Percentiles rank a stretch among this genome's conserved stretches.
Evolutionary conservation across 2,888 invertebrate genomes (phyloP).

Genomic region (Drosophila kokeensis): DNA sequence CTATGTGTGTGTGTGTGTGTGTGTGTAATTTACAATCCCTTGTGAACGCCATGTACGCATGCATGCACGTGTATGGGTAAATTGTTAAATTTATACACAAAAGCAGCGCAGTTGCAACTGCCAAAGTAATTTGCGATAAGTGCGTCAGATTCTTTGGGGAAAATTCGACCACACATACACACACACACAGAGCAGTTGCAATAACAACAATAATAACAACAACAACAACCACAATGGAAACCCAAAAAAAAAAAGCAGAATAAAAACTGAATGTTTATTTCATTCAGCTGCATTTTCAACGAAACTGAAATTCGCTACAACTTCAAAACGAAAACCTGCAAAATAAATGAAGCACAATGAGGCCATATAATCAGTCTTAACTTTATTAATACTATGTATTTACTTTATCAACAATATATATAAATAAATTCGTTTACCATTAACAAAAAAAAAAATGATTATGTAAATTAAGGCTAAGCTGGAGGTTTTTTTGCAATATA

Average conservation of each 20-base stretch:
- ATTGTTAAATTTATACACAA: conserved; percentile 79
- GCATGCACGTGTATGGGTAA: conserved; percentile 68
- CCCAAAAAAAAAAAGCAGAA: conserved; percentile 39
- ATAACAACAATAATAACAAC: conserved; percentile 35
- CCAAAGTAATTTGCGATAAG: conserved; percentile 81
- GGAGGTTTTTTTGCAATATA: background rate
- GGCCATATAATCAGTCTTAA: background rate
- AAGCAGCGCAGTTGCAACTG: conserved; percentile 76
- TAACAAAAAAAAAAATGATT: background rate
- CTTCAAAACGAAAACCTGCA: conserved; percentile 13
- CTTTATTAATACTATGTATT: background rate
- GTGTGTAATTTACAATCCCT: conserved; percentile 77
- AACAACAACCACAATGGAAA: conserved; percentile 40
- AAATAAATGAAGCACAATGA: background rate
- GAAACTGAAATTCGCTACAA: conserved; percentile 51
- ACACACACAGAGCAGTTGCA: conserved; percentile 26
- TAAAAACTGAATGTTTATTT: conserved; percentile 60
- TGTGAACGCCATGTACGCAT: conserved; percentile 56
- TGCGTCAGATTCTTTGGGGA: conserved; percentile 80
- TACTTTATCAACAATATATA: background rate
- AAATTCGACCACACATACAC: conserved; percentile 69
- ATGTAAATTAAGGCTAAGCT: conserved; percentile 13
- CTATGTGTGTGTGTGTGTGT: conserved; percentile 21
- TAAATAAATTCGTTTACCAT: background rate
- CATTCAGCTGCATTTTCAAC: conserved; percentile 38